Base-by-base conservation (phyloP, 2,113 vertebrate species). In the Girardinichthys multiradiatus region DNA sequence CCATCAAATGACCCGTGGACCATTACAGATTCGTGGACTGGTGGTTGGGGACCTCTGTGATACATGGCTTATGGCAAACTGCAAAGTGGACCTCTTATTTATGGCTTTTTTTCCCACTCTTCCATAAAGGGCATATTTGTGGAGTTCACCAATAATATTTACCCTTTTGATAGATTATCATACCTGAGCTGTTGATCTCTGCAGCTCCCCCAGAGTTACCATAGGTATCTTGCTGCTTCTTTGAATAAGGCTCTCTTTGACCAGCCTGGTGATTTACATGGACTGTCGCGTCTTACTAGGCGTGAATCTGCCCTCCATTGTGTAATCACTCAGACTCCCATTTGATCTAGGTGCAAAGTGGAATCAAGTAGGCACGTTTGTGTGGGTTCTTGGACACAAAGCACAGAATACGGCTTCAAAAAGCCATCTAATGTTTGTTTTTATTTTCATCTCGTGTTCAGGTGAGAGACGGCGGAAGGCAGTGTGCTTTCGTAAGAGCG, bases 401-500 rank as follows among this genome's bases (percentile, higher is more conserved):
- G 24, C 8, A 9, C 9, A 51, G 45, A 51, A 10, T n/a, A 54
- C 10, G n/a, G 57, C 48, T 33, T 27, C 73, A 85, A 85, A 81
- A 84, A 83, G 61, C 69, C 39, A 28, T 76, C 70, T 63, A 74
- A 74, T 80, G 58, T 12, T 8, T 85, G 74, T 29, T n/a, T 64
- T 64, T 14, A 33, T 61, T 71, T 54, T 71, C 12, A 48, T 30
- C 29, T 28, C 72, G 48, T 29, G 35, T 42, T n/a, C n/a, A 95
- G 94, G 95, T 82, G 92, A 94, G 76, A 92, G 92, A 29, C 92
- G 90, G 75, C 94, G 95, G 79, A 97, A 94, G 81, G 87, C 93
- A 0, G 89, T 84, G 12, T 98, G 98, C 73, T 64, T 97, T 84
- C 95, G 94, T 19, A 95, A 95, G 88, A 98, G 93, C 21, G 97